phyloP scores from a whole-genome alignment of 2,888 invertebrate species.

The Trissoscelio sp. region DNA sequence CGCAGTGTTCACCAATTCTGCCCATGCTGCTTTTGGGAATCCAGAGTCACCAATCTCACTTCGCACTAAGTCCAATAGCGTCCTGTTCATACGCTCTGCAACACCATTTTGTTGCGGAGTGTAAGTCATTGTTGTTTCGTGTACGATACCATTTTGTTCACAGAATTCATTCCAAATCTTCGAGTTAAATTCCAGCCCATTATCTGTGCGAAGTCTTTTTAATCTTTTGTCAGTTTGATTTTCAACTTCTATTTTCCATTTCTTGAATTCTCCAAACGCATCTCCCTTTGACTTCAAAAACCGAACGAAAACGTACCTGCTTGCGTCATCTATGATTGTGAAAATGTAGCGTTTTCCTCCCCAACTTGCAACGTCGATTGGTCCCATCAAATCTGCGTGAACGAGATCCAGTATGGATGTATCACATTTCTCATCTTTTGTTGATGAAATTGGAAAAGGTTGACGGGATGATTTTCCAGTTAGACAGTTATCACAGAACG shows the following conservation, averaged over 20 bases:
- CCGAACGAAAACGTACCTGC: slow-evolving; percentile 11
- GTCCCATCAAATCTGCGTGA: slow-evolving; percentile 63
- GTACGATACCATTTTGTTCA: too few species aligned
- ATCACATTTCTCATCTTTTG: too few species aligned
- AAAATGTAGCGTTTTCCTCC: slow-evolving; percentile 6
- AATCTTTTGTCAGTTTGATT: background rate
- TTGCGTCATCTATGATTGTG: slow-evolving; percentile 39
- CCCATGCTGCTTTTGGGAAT: slow-evolving; percentile 71
- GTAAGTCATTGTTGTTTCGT: background rate
- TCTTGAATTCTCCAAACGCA: slow-evolving; percentile 27
- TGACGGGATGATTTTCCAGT: background rate
- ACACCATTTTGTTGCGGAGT: background rate
- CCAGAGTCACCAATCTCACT: slow-evolving; percentile 70
- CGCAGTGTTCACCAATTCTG: slow-evolving; percentile 67
- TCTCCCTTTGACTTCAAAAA: slow-evolving; percentile 32
- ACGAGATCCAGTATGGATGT: slow-evolving; percentile 13
- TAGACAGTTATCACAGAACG: slow-evolving; percentile 40
- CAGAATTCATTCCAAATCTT: background rate
- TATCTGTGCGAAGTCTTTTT: slow-evolving; percentile 17
- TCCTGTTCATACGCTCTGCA: background rate
- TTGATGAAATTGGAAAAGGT: background rate
- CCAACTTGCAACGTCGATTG: slow-evolving; percentile 3
- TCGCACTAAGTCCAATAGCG: slow-evolving; percentile 63
- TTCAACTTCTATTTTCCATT: slow-evolving; percentile 35
- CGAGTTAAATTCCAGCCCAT: slow-evolving; percentile 1